These are phyloP conservation scores for Oncorhynchus tshawytscha DNA, from an alignment of 2,113 vertebrate genomes.

Conservation along the genomic window DNA sequence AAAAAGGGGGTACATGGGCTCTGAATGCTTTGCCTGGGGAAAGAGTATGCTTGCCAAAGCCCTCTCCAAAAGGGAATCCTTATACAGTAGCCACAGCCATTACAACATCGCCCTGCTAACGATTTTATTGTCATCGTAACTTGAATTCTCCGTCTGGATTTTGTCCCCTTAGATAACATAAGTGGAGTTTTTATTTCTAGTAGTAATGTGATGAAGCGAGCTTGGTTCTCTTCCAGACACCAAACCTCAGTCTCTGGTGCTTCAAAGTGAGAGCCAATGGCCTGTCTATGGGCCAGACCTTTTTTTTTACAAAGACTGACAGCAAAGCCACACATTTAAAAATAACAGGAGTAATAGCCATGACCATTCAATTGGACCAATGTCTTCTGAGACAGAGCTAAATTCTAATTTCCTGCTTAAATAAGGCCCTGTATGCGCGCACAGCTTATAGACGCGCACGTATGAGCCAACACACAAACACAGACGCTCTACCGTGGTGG, in stretches of 20 bases:
- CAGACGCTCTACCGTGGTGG: not conserved
- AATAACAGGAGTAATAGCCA: slow-evolving; percentile 54
- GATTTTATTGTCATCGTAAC: slow-evolving; percentile 13
- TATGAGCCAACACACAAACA: not conserved
- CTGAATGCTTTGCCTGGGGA: too few species aligned
- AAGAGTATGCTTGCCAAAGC: too few species aligned
- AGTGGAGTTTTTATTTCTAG: slow-evolving; percentile 29
- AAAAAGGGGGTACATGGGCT: too few species aligned
- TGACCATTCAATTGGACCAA: slow-evolving; percentile 29
- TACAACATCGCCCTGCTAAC: not conserved
- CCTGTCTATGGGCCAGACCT: slow-evolving; percentile 51
- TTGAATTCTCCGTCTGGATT: slow-evolving; percentile 3
- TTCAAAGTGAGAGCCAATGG: slow-evolving; percentile 56
- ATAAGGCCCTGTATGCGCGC: not conserved
- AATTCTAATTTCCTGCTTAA: not conserved
- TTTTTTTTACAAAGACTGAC: slow-evolving; percentile 40
- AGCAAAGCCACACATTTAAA: slow-evolving; percentile 52
- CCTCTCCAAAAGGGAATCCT: too few species aligned
- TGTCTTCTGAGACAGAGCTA: not conserved
- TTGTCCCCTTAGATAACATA: slow-evolving; percentile 28
- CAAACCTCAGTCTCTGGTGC: slow-evolving; percentile 49
- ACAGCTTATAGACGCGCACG: too few species aligned
- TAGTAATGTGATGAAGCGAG: slow-evolving; percentile 47
- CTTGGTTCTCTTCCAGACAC: slow-evolving; percentile 29
- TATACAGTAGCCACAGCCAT: too few species aligned